A percentile compares a stretch with the other conserved stretches of the same genome.
Evolutionary conservation across 2,797 vertebrate species (phyloP).

Genomic region (Ctenopoma kingsleyae): DNA sequence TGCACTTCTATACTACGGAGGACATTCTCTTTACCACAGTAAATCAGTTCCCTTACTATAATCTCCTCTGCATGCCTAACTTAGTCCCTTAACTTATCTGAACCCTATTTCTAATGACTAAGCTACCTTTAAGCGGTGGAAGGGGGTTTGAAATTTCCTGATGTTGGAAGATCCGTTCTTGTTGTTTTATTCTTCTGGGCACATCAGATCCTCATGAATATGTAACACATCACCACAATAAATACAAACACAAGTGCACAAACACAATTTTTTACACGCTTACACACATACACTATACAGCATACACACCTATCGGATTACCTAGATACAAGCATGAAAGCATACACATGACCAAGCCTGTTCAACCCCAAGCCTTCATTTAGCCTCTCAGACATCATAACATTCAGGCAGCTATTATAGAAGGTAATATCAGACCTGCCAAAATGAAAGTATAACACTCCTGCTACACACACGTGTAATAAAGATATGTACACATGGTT

Average conservation of each 20-base stretch:
- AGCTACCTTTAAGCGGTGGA: neutral
- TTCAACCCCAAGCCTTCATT: conserved; percentile 49
- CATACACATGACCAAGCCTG: conserved; percentile 41
- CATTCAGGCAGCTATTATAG: conserved; percentile 41
- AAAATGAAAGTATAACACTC: conserved; percentile 37
- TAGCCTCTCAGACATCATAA: conserved; percentile 55
- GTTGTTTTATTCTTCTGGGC: neutral
- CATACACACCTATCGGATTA: conserved; percentile 31
- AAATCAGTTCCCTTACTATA: conserved; percentile 7
- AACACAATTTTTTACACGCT: neutral
- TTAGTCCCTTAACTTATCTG: conserved; percentile 18
- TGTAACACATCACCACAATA: conserved; percentile 14
- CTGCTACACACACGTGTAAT: conserved; percentile 11
- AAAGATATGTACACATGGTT: conserved; percentile 3
- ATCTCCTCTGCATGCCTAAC: conserved; percentile 30
- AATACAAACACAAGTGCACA: conserved; percentile 14
- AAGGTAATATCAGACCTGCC: conserved; percentile 18
- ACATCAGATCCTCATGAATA: conserved; percentile 7
- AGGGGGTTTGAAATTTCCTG: neutral
- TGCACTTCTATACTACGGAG: conserved; percentile 35
- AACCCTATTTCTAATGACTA: conserved; percentile 27
- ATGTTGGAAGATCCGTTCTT: neutral
- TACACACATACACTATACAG: neutral
- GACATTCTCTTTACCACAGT: conserved; percentile 23
- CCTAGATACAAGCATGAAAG: conserved; percentile 36